A percentile compares a stretch with the other conserved stretches of the same genome.
These are phyloP conservation scores for Siniperca scherzeri DNA, from an alignment of 2,797 vertebrate species.

Conservation along the genomic window DNA sequence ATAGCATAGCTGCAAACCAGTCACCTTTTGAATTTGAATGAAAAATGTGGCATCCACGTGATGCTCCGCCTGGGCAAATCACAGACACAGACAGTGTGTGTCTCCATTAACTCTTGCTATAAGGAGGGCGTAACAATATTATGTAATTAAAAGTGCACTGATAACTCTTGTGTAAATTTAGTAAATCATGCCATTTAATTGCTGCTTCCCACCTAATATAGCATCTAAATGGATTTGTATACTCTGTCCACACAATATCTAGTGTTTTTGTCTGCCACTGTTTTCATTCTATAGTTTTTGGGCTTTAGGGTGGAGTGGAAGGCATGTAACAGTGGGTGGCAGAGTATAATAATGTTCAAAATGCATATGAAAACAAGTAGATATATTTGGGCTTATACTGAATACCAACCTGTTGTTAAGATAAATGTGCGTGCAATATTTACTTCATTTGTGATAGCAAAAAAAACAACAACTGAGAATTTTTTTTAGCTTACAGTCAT, in stretches of 20 bases:
- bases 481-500: not conserved
- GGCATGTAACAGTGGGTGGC: not conserved
- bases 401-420: conserved; percentile 8
- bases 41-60: not conserved
- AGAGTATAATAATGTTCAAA: not conserved
- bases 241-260: not conserved
- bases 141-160: conserved; percentile 2
- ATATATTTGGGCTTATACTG: not conserved
- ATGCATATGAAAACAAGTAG: not conserved
- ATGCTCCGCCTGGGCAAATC: not conserved
- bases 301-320: not conserved
- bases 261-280: not conserved
- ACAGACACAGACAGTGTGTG: not conserved
- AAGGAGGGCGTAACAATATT: not conserved
- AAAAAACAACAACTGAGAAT: not conserved
- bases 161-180: not conserved
- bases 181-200: conserved; percentile 11
- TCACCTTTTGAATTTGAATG: not conserved
- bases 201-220: not conserved
- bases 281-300: not conserved
- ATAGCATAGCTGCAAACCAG: not conserved
- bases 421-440: not conserved
- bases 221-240: not conserved
- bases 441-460: not conserved
- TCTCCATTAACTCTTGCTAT: not conserved